Base-by-base conservation (phyloP, 2,888 invertebrate genomes). In the Chrysomela aeneicollis region DNA sequence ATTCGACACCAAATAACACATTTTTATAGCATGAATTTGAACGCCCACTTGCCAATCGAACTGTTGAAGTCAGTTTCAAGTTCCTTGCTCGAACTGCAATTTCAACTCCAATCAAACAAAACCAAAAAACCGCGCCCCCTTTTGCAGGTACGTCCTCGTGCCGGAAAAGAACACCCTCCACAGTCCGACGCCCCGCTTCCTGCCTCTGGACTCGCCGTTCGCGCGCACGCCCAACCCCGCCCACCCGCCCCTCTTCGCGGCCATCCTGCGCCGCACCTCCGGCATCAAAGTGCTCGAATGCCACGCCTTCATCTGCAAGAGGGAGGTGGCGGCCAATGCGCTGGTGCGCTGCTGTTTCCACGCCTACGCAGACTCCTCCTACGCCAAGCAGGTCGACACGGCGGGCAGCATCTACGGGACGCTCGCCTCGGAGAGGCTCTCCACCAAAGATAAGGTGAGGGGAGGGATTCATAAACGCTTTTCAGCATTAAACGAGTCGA, bases 201-300 rank as follows among this genome's bases (percentile, higher is more conserved):
- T 97, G 72, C 97, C 97, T 6, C 85, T 99, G 75, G 98, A 99
- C 82, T 97, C 97, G 65, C 97, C 97, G 53, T 97, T 97, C 83
- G 96, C 97, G 8, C 89, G 95, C 63, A 90, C 95, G 72, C 95
- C 96, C 19, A 93, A 95, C 73, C 92, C 94, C 61, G 90, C 93
- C 71, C 98, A 99, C 82, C 98, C 98, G 63, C 97, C 98, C 26
- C 87, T 99, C 68, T 96, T 99, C 83, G 97, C 98, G 47, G 97
- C 97, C 75, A 98, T 99, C 68, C 86, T 99, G 74, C 89, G 98
- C 54, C 89, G 98, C 71, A 98, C 97, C 52, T 93, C 94, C 55
- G 98, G 98, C 59, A 97, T 98, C 75, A 98, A 98, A 84, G 97
- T 97, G 62, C 87, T 99, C 69, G 99, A 99, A 85, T 98, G 98